phyloP scores from a whole-genome alignment of 2,797 vertebrate species.

The Amniataba percoides region DNA sequence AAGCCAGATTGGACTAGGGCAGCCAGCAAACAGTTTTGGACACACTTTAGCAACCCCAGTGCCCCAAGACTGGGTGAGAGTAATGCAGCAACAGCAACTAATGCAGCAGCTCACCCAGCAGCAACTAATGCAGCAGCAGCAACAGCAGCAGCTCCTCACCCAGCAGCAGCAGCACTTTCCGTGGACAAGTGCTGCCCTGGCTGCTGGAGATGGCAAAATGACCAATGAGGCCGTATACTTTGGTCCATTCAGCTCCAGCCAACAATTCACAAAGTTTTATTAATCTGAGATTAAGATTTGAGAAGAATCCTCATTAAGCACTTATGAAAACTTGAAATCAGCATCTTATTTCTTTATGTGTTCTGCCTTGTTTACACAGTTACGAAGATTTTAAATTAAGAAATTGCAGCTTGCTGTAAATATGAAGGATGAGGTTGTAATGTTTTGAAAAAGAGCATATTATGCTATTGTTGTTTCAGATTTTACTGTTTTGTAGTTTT shows the following conservation, averaged over 20 bases:
- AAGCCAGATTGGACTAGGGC: not conserved
- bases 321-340: not conserved
- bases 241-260: not conserved
- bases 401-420: not conserved
- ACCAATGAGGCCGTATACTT: not conserved
- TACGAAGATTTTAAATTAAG: not conserved
- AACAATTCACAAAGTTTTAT: not conserved
- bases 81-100: not conserved
- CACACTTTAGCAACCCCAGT: not conserved
- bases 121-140: not conserved
- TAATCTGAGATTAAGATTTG: not conserved
- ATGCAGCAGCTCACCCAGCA: not conserved
- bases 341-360: not conserved
- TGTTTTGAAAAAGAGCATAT: not conserved
- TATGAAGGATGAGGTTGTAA: constrained; percentile 4
- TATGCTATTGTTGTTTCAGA: not conserved
- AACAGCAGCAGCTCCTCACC: not conserved
- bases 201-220: not conserved
- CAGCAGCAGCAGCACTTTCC: not conserved
- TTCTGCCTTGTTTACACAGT: not conserved
- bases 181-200: not conserved
- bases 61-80: not conserved
- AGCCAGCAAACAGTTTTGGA: not conserved
- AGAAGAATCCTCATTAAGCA: not conserved
- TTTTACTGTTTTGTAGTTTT: constrained; percentile 21